Percentiles rank a stretch among this genome's conserved stretches.
phyloP scores from a whole-genome alignment of 2,113 vertebrate genomes.

The Butorides virescens region DNA sequence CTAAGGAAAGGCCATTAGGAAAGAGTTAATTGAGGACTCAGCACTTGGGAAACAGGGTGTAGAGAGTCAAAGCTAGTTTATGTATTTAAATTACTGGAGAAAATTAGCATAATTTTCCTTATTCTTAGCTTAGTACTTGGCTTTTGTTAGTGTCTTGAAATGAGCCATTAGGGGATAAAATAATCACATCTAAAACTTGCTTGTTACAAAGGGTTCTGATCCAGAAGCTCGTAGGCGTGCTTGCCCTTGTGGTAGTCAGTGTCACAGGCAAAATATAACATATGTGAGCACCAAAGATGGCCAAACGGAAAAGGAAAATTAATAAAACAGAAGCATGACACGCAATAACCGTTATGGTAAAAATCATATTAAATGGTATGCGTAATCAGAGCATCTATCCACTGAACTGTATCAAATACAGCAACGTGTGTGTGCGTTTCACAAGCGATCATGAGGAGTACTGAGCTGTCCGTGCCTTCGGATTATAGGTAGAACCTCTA shows the following conservation, averaged over 20 bases:
- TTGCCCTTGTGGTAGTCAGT: neutral
- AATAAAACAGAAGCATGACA: neutral
- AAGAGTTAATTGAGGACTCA: conserved; percentile 46
- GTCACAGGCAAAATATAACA: neutral
- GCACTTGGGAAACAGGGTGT: neutral
- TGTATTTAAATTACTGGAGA: conserved; percentile 30
- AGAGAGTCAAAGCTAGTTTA: neutral
- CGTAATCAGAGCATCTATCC: neutral
- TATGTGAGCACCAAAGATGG: neutral
- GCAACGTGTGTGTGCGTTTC: neutral
- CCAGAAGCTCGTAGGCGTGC: neutral
- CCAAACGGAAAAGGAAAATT: neutral
- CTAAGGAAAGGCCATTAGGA: neutral
- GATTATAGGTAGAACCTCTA: neutral
- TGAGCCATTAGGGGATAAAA: neutral
- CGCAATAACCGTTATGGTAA: neutral
- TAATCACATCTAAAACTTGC: neutral
- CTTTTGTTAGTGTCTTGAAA: conserved; percentile 40
- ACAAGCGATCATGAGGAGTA: neutral
- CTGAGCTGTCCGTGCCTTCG: neutral
- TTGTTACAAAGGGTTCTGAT: neutral
- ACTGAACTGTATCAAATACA: neutral
- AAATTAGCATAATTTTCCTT: neutral
- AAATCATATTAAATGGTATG: neutral
- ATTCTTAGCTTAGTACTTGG: neutral